These are phyloP conservation scores for Apis florea DNA, from an alignment of 1,140 invertebrate species.

Conservation along the genomic window DNA sequence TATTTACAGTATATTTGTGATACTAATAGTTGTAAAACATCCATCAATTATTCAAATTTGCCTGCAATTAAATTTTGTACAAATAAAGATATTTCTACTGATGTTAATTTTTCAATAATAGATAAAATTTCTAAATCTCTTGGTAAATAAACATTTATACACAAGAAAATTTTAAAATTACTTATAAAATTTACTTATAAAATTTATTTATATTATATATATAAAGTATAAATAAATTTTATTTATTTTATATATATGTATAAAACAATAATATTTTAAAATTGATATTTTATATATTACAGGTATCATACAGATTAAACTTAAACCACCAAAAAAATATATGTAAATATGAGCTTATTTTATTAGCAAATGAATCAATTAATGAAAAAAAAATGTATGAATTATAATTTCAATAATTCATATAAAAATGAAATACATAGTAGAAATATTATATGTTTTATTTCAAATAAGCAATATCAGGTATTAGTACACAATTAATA, in stretches of 20 bases:
- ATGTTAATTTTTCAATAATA: not conserved
- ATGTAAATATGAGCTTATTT: not conserved
- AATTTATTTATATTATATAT: not conserved
- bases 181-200: not conserved
- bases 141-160: slow-evolving; percentile 15
- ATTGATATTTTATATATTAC: not conserved
- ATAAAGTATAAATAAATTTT: not conserved
- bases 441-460: not conserved
- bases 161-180: not conserved
- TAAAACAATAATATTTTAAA: not conserved
- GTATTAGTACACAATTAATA: not conserved
- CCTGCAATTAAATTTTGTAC: not conserved
- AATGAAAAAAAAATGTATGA: not conserved
- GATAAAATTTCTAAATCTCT: not conserved
- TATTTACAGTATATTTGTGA: slow-evolving; percentile 20
- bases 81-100: slow-evolving; percentile 1
- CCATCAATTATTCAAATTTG: not conserved
- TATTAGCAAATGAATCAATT: slow-evolving; percentile 8
- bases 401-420: slow-evolving; percentile 5
- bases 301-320: not conserved
- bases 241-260: not conserved
- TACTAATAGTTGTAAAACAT: not conserved
- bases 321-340: not conserved
- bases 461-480: not conserved
- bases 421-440: not conserved